Base-by-base conservation (phyloP, 2,797 vertebrate species). In the Syngnathus acus region DNA sequence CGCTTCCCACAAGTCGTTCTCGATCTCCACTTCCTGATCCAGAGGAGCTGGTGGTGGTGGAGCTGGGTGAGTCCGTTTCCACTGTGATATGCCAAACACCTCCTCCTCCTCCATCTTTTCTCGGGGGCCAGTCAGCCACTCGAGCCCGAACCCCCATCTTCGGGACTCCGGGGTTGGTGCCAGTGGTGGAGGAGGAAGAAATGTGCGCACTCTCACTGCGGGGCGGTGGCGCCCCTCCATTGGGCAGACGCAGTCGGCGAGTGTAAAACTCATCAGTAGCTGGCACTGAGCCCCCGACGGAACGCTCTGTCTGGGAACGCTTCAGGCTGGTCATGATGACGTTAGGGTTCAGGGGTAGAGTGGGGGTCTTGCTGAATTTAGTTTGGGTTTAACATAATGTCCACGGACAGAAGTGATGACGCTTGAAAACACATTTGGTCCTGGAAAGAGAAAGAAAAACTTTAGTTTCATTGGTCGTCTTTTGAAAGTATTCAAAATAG, bases 61-160 rank as follows among this genome's bases (percentile, higher is more conserved):
- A 86, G 68, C 88, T 89, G n/a, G 92, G 90, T 0, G 91, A 89
- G 72, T 93, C 92, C 0, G 90, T 87, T 80, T 93, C 92, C 72
- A 93, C 90, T 0, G 91, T 93, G 64, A 93, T 92, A 67, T 93
- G 92, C 92, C 92, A 93, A 62, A 93, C 78, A 47, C 77, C 87
- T 2, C 85, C 89, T 39, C 84, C 88, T 57, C 86, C 83, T 0
- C 90, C 90, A 67, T 99, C 97, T 87, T 98, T 99, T 76, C 95
- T 92, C 0, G 97, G 97, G 19, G 97, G 97, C 97, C 97, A 99
- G 72, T 99, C 97, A 0, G 97, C 96, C 74, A 99, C 97, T 55
- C 97, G 92, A 72, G 97, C 97, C 74, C 97, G 92, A 32, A 99
- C 97, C 2, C 97, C 97, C 97, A 99, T 99, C 78, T 98, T 98